phyloP scores from a whole-genome alignment of 92 coral and sea anemone species.

The Micromussa lordhowensis region DNA sequence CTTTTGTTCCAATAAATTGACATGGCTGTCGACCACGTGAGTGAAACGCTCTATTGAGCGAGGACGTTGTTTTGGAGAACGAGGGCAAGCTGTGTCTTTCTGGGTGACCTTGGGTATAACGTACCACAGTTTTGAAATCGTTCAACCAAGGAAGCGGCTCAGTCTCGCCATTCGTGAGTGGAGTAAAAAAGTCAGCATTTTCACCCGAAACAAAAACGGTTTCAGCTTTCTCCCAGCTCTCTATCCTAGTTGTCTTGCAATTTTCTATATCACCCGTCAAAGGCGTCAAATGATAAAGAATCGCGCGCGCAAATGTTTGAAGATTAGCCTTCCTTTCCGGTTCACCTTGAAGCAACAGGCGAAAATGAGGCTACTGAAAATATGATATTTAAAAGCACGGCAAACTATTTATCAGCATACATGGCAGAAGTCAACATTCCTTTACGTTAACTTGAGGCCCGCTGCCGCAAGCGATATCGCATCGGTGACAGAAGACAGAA shows the following conservation, averaged over 20 bases:
- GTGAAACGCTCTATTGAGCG: no score
- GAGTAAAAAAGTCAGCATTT: no score
- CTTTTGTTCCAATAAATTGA: no score
- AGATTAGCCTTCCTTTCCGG: neutral
- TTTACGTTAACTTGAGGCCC: neutral
- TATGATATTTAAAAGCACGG: neutral
- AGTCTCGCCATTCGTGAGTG: no score
- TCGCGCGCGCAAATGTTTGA: neutral
- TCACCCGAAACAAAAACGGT: neutral
- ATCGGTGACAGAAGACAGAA: conserved; percentile 13
- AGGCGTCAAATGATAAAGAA: no score
- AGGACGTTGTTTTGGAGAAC: no score
- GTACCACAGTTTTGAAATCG: no score
- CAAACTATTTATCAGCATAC: neutral
- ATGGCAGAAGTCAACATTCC: neutral
- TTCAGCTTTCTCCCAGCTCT: neutral
- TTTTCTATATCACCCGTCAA: neutral
- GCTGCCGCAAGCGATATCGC: neutral
- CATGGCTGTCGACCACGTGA: no score
- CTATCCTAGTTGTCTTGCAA: neutral
- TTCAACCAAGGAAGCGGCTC: no score
- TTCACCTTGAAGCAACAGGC: no score
- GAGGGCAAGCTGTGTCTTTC: no score
- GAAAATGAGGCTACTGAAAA: neutral
- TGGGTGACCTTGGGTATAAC: no score